Base-by-base conservation (phyloP, 1,140 invertebrate genomes). In the Forficula auricularia region DNA sequence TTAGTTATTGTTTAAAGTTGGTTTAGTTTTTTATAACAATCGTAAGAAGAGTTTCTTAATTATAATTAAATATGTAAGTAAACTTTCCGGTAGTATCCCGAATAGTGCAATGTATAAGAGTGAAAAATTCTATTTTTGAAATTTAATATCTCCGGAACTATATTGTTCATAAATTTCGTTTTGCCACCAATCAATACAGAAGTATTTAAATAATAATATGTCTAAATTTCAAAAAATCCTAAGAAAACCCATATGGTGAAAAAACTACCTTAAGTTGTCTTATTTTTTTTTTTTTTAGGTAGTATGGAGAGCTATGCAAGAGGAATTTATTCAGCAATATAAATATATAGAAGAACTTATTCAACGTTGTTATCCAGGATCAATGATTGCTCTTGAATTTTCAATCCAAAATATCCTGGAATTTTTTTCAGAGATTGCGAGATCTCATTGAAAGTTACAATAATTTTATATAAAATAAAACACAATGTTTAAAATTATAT, bases 231-330 rank as follows among this genome's bases (percentile, higher is more conserved):
- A n/a, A n/a, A n/a, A n/a, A n/a, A n/a, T n/a, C n/a, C n/a, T n/a
- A n/a, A n/a, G n/a, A n/a, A n/a, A n/a, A n/a, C n/a, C n/a, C n/a
- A n/a, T n/a, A n/a, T n/a, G n/a, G n/a, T n/a, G n/a, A n/a, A n/a
- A n/a, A n/a, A n/a, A n/a, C n/a, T n/a, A n/a, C n/a, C n/a, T n/a
- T n/a, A n/a, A n/a, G n/a, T n/a, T n/a, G n/a, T n/a, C n/a, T n/a
- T n/a, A n/a, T n/a, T n/a, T n/a, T n/a, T 43, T 27, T 31, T 46
- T 12, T 46, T 64, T 60, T 19, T 52, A 86, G 79, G 88, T 96
- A 32, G 94, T 98, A 39, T 99, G 96, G 95, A 73, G 89, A 58
- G 89, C 91, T 53, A 98, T 99, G 94, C 91, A 97, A 70, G 85
- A 95, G 62, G 91, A 98, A 68, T 98, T 98, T 62, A 88, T 98